Evolutionary conservation across 2,113 vertebrate species (phyloP).

Genomic region (Grus americana): DNA sequence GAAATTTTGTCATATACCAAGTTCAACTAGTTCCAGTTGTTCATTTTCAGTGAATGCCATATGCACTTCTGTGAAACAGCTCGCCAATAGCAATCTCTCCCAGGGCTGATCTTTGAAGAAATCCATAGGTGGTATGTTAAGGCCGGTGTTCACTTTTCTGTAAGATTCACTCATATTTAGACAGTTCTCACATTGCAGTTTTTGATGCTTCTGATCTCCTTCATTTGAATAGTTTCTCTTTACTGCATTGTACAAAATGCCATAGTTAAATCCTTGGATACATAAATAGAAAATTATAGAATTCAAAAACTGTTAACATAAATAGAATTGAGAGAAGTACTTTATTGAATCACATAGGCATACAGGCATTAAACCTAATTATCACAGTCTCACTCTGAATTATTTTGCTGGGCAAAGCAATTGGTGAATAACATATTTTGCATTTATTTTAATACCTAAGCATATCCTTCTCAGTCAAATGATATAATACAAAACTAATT

Average conservation of each 20-base stretch:
- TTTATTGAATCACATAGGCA: neutral
- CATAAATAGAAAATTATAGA: neutral
- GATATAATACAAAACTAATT: neutral
- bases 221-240: neutral
- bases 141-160: neutral
- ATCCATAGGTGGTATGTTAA: neutral
- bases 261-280: neutral
- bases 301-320: neutral
- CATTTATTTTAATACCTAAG: neutral
- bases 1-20: neutral
- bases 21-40: neutral
- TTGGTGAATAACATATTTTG: neutral
- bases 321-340: neutral
- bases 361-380: neutral
- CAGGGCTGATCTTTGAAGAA: neutral
- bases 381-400: neutral
- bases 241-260: neutral
- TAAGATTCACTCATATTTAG: neutral
- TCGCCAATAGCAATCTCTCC: neutral
- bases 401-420: neutral
- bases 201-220: neutral
- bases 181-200: neutral
- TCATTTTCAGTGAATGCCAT: neutral
- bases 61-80: neutral
- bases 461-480: neutral